Conservation (phyloP, 2,797 vertebrate genomes). For the Chelonia mydas region DNA sequence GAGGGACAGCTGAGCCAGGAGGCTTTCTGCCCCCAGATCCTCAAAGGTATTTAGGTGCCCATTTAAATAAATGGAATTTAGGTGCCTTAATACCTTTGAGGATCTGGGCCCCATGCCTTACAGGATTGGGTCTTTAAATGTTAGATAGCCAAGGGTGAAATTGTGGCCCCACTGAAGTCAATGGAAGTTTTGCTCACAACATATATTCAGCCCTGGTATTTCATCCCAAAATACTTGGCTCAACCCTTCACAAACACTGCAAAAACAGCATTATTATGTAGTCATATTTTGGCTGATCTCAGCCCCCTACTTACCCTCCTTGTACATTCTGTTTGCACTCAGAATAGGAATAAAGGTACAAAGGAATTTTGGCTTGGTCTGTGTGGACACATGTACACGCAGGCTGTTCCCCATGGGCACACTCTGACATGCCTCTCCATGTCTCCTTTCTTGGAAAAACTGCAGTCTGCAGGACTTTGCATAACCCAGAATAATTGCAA, state of each 20-base stretch:
- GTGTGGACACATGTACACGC: neutral
- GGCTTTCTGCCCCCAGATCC: neutral
- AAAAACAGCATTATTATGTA: neutral
- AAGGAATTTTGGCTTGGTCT: neutral
- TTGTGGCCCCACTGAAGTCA: neutral
- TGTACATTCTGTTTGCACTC: neutral
- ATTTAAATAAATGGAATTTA: neutral
- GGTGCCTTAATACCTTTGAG: neutral
- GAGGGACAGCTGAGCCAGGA: neutral
- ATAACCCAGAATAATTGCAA: neutral
- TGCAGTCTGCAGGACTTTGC: neutral
- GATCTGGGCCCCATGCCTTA: accelerated
- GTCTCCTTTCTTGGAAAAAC: neutral
- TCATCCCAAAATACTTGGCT: neutral
- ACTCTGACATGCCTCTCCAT: neutral
- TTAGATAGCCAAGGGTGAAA: neutral
- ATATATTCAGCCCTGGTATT: neutral
- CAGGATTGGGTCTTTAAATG: neutral
- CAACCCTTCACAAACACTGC: neutral
- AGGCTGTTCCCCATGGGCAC: accelerated
- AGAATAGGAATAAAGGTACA: neutral
- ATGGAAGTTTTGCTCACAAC: neutral
- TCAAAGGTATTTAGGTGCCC: neutral
- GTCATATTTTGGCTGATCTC: neutral
- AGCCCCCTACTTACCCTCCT: neutral